Evolutionary conservation across 1,140 invertebrate genomes (phyloP), one percentile per base, ranked within the genome.

Genomic region (Octopus sinensis): DNA sequence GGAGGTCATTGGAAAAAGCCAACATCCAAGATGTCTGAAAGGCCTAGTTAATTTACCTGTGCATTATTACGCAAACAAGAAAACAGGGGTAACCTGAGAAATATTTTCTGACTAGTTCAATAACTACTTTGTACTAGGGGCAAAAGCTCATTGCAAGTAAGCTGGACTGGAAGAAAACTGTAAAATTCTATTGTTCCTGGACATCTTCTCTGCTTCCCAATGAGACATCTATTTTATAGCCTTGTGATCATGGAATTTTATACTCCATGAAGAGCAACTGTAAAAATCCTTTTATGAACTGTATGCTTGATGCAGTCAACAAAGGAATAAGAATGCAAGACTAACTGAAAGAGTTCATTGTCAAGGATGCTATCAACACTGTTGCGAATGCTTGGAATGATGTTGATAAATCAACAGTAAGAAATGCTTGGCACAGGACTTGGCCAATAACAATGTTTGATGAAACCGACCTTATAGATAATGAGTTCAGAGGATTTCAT

Each of bases 101-200:
- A 68, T 68, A 13, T 68, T 68, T 68, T 68, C 62, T 13, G 62
- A 68, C 1, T 68, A n/a, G 62, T 68, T 68, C n/a, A 68, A 68
- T 68, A 68, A 68, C 62, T 1, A 68, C n/a, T 68, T 68, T 68
- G 62, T 68, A 68, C 62, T n/a, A 1, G 3, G 12, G n/a, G 62
- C 62, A 13, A 12, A 1, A 13, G n/a, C 62, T 13, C 62, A 68
- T 13, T 68, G 62, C 62, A 68, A n/a, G 62, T 13, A 68, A 68
- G 62, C 62, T 68, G 62, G n/a, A 68, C 62, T 68, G 62, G 62
- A 68, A 68, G 62, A 68, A 12, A 68, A 68, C n/a, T 68, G 62
- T n/a, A 68, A 68, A n/a, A 68, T 68, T 68, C n/a, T 68, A n/a
- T 68, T 68, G n/a, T 68, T 68, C 62, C 62, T 68, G 12, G 62